Evolutionary conservation across 1,140 invertebrate genomes (phyloP).

Genomic region (Zaprionus kolodkinae): DNA sequence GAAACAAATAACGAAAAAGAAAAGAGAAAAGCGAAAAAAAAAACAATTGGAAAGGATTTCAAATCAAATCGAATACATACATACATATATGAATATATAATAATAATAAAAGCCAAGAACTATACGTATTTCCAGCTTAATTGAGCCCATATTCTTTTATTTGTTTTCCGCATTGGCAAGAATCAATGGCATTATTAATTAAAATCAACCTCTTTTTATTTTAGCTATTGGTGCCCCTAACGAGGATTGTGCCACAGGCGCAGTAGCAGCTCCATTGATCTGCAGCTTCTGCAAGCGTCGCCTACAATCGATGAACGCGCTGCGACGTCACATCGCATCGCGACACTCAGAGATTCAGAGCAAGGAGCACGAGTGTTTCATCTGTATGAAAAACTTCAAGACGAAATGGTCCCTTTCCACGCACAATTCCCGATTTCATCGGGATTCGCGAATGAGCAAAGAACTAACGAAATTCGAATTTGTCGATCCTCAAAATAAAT

Average conservation of each 20-base stretch:
- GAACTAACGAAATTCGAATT: slow-evolving; percentile 70
- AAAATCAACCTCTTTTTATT: background rate
- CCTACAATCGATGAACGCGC: slow-evolving; percentile 73
- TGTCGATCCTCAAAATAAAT: slow-evolving; percentile 11
- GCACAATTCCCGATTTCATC: slow-evolving; percentile 82
- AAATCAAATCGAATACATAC: slow-evolving; percentile 27
- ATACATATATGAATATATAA: background rate
- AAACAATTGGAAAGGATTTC: slow-evolving; percentile 14
- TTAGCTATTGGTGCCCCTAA: slow-evolving; percentile 9
- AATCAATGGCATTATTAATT: background rate
- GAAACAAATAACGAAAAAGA: background rate
- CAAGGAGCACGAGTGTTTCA: slow-evolving; percentile 71
- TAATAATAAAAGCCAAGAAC: slow-evolving; percentile 39
- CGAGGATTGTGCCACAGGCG: slow-evolving; percentile 37
- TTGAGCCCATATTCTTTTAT: background rate
- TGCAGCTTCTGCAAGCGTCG: slow-evolving; percentile 74
- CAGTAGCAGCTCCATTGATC: slow-evolving; percentile 28
- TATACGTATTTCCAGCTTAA: slow-evolving; percentile 44
- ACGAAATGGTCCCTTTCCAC: slow-evolving; percentile 84
- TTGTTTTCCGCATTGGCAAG: background rate
- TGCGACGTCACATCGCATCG: slow-evolving; percentile 75
- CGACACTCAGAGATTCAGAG: slow-evolving; percentile 74
- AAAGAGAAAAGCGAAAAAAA: too few relatives aligned
- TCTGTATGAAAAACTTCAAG: slow-evolving; percentile 81
- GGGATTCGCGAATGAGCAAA: slow-evolving; percentile 60